Conservation (phyloP, 2,888 invertebrate genomes). For the Heliconius charithonia region DNA sequence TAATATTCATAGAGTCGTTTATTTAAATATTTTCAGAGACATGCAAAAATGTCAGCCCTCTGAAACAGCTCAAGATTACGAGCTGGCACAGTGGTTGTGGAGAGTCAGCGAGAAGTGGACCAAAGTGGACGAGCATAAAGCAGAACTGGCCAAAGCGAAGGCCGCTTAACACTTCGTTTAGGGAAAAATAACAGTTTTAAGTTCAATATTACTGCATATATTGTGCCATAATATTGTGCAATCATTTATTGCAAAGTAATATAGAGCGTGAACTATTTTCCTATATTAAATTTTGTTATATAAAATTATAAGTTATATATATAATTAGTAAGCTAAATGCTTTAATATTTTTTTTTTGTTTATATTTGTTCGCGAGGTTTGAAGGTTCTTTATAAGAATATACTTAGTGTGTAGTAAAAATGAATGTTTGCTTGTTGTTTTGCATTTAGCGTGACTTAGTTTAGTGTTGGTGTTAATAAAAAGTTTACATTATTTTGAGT, state of each 20-base stretch:
- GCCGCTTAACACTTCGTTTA: constrained; percentile 21
- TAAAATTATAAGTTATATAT: no score
- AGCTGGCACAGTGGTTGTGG: constrained; percentile 88
- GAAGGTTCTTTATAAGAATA: constrained; percentile 1
- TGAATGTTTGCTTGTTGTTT: neutral
- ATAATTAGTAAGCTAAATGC: no score
- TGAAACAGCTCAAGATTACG: constrained; percentile 80
- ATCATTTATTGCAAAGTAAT: neutral
- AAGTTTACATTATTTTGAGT: neutral
- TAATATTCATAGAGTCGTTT: no score
- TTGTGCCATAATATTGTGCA: neutral
- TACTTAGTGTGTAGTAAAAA: neutral
- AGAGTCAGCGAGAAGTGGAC: constrained; percentile 92
- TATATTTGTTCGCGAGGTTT: neutral
- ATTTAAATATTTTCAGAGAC: constrained; percentile 70
- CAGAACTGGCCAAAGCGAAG: constrained; percentile 44
- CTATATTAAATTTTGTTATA: no score
- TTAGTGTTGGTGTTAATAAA: constrained; percentile 19
- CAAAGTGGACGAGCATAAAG: constrained; percentile 59
- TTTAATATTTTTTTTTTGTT: no score
- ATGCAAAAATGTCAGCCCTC: constrained; percentile 79
- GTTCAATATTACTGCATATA: neutral
- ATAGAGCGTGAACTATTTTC: no score
- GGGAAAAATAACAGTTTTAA: neutral
- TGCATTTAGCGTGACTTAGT: constrained; percentile 1